A percentile compares a stretch with the other conserved stretches of the same genome.
Evolutionary conservation across 2,797 vertebrate species (phyloP).

Genomic region (Sebastes aleutianus): DNA sequence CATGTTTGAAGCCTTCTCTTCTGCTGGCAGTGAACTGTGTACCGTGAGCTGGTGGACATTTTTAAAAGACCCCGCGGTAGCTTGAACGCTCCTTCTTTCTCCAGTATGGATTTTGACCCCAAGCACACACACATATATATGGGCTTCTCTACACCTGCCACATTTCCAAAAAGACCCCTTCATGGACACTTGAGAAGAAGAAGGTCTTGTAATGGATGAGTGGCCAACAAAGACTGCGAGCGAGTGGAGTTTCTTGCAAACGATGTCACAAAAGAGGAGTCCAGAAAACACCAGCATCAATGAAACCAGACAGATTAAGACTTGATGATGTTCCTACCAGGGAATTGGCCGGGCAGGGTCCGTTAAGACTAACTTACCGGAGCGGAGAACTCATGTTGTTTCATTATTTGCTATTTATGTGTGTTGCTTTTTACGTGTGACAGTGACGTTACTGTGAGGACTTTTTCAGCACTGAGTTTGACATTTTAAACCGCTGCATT

Average conservation of each 20-base stretch:
- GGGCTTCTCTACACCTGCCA: conserved; percentile 20
- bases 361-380: not conserved
- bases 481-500: conserved; percentile 38
- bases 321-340: not conserved
- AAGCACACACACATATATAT: not conserved
- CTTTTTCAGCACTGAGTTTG: conserved; percentile 56
- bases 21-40: conserved; percentile 31
- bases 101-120: conserved; percentile 6
- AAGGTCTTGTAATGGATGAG: conserved; percentile 12
- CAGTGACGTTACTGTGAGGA: conserved; percentile 67
- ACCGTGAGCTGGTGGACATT: conserved; percentile 38
- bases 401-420: conserved; percentile 32
- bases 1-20: conserved; percentile 56
- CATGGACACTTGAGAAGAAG: not conserved
- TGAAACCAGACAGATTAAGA: conserved; percentile 10
- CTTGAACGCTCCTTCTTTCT: conserved; percentile 16
- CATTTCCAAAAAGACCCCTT: conserved; percentile 47
- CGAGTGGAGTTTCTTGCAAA: conserved; percentile 4
- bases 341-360: not conserved
- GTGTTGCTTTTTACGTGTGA: conserved; percentile 50
- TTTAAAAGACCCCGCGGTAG: conserved; percentile 11
- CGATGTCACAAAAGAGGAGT: conserved; percentile 43
- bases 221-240: conserved; percentile 7
- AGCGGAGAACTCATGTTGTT: conserved; percentile 25
- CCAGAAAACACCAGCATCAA: conserved; percentile 64